These are phyloP conservation scores for Drosophila hamatofila DNA, from an alignment of 2,888 invertebrate species.

Conservation along the genomic window DNA sequence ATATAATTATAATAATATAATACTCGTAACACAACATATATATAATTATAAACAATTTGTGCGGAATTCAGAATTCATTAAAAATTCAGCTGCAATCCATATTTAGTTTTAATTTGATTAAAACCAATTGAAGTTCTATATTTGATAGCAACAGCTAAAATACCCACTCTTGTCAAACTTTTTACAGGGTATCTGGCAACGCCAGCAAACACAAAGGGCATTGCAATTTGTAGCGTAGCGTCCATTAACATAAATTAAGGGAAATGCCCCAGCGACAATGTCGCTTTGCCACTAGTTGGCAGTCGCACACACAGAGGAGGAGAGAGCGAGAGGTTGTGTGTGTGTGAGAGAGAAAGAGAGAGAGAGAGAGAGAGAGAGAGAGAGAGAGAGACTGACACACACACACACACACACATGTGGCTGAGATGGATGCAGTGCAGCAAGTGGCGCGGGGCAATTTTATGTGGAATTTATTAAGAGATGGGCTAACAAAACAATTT, in stretches of 20 bases:
- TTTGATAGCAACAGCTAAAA: background rate
- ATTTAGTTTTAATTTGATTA: background rate
- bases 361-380: background rate
- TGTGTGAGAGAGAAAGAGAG: background rate
- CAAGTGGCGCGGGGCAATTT: constrained; percentile 63
- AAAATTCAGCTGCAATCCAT: no score
- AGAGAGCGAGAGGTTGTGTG: background rate
- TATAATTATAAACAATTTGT: no score
- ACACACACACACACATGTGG: background rate
- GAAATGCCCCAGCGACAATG: constrained; percentile 57
- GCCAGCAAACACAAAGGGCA: constrained; percentile 63
- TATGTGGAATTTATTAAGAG: constrained; percentile 82
- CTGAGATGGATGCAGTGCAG: constrained; percentile 60
- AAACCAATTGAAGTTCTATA: no score
- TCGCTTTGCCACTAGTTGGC: constrained; percentile 30
- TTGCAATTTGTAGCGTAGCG: constrained; percentile 77
- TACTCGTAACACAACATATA: no score
- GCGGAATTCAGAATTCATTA: no score
- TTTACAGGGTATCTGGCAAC: constrained; percentile 45
- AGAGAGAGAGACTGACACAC: background rate
- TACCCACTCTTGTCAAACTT: background rate
- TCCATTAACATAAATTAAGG: constrained; percentile 83
- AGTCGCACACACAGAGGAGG: constrained; percentile 23
- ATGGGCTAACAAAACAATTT: constrained; percentile 83
- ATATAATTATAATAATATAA: no score